Conservation (phyloP, 2,797 vertebrate species). For the Peromyscus eremicus region DNA sequence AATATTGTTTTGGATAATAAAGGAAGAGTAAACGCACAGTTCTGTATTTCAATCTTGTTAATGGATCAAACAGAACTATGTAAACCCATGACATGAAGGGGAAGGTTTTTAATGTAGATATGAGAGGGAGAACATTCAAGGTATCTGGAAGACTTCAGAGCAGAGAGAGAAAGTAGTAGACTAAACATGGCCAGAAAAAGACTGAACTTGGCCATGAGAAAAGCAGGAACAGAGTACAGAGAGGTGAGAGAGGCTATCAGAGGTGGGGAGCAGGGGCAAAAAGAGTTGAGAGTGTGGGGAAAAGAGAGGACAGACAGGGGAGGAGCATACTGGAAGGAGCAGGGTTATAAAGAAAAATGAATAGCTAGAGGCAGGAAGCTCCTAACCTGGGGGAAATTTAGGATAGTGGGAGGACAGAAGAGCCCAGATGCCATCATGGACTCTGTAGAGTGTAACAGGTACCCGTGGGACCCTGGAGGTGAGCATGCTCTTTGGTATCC, state of each 20-base stretch:
- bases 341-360: not conserved
- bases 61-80: not conserved
- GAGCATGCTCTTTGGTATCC: not conserved
- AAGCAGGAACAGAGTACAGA: not conserved
- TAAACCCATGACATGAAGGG: not conserved
- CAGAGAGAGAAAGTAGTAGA: too few relatives aligned
- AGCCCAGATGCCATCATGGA: too few relatives aligned
- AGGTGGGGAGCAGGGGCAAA: not conserved
- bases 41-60: not conserved
- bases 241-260: not conserved
- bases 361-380: not conserved
- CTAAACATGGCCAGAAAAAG: not conserved
- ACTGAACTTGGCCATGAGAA: not conserved
- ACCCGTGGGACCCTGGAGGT: not conserved
- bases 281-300: not conserved
- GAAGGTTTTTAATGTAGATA: not conserved
- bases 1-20: not conserved
- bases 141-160: not conserved
- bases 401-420: not conserved
- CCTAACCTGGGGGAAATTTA: not conserved
- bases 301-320: not conserved
- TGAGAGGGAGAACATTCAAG: not conserved
- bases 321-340: rapidly evolving
- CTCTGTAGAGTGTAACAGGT: too few relatives aligned
- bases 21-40: not conserved